Base-by-base conservation (phyloP, 2,888 invertebrate species). In the Perizoma affinitatum region DNA sequence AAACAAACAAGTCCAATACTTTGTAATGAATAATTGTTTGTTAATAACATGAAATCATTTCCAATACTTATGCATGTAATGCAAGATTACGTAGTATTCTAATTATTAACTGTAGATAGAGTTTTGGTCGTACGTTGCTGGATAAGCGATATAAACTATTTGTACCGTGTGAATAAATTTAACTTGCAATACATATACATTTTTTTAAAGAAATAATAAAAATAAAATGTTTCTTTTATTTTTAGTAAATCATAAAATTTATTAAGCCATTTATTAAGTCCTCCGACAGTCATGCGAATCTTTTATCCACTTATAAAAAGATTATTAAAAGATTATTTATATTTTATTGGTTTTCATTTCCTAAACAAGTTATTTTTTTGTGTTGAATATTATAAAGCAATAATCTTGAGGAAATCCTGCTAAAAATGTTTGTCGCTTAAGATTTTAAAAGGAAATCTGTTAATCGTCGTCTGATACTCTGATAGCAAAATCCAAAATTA, bases 21-120 rank as follows among this genome's bases (percentile, higher is more conserved):
- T 54, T 51, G 52, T 59, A 63, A 49, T 41, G 58, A 44, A 52
- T 65, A 59, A 61, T 56, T 38, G 38, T 42, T 10, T 46, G 22
- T 43, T 59, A 56, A 55, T 56, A 58, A 58, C 34, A 61, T 55
- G 61, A 54, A 65, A 61, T 58, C 55, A 54, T 56, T 55, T 56
- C 55, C 47, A 58, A 61, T 56, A 56, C 22, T 3, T 22, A 22
- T 48, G 43, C 43, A 47, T 10, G 52, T 42, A 58, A 53, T 55
- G 59, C 51, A 61, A 63, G 55, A 49, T 63, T 57, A 61, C 44
- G 45, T 48, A 41, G 53, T 44, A 46, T 38, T 63, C 11, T 11
- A 51, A 54, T 64, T 60, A 66, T 63, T 58, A 52, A 54, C 54
- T 3, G 22, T 36, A 43, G 11, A 9, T 34, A n/a, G 9, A 34